Percentiles rank a stretch among this genome's conserved stretches.
phyloP scores from a whole-genome alignment of 2,797 vertebrate genomes.

The Syncerus caffer region DNA sequence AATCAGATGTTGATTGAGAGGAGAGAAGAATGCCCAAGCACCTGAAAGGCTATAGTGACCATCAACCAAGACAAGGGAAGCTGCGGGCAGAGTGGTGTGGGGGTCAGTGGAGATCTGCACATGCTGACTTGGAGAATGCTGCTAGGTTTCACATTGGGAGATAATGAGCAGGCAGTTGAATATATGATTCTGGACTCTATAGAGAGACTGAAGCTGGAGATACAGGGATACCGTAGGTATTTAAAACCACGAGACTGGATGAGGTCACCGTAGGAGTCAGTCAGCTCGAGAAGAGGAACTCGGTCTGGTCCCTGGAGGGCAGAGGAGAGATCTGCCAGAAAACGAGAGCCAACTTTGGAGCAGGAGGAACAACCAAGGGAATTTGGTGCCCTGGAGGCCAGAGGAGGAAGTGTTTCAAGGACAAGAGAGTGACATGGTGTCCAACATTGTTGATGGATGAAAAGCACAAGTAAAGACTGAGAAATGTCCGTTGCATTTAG shows the following conservation, averaged over 20 bases:
- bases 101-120: background rate
- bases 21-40: background rate
- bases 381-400: background rate
- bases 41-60: background rate
- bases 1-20: background rate
- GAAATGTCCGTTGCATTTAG: background rate
- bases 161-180: background rate
- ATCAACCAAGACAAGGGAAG: background rate
- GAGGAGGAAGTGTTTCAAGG: background rate
- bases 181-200: background rate
- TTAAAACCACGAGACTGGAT: background rate
- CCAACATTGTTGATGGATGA: background rate
- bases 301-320: background rate
- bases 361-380: background rate
- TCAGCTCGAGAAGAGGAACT: background rate
- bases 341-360: background rate
- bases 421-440: background rate
- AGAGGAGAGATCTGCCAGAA: background rate
- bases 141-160: background rate
- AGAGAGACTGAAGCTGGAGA: background rate
- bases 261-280: background rate
- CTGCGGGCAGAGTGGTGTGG: accelerated
- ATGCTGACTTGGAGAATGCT: background rate
- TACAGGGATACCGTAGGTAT: background rate
- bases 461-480: background rate